A percentile compares a stretch with the other conserved stretches of the same genome.
Evolutionary conservation across 2,113 vertebrate species (phyloP).

Genomic region (Forbesichthys agassizii): DNA sequence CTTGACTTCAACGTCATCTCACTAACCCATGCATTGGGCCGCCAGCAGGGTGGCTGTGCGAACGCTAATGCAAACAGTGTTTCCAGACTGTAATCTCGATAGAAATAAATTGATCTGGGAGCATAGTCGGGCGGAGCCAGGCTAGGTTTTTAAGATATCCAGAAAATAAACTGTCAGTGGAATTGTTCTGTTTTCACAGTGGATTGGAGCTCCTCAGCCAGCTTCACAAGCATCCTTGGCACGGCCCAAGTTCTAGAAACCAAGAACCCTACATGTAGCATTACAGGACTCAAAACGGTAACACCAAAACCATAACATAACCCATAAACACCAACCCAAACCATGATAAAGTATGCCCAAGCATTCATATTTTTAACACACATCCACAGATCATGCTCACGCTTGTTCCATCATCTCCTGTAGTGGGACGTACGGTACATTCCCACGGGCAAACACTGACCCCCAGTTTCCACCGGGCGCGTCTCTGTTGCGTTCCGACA

Average conservation of each 20-base stretch:
- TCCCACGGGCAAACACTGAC: too few species aligned
- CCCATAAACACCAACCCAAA: neutral
- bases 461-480: too few species aligned
- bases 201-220: slow-evolving; percentile 73
- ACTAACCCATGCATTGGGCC: too few species aligned
- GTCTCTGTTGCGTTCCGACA: too few species aligned
- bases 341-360: neutral
- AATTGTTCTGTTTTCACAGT: slow-evolving; percentile 64
- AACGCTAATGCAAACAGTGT: too few species aligned
- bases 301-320: slow-evolving; percentile 18
- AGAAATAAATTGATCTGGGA: too few species aligned
- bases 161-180: slow-evolving; percentile 42
- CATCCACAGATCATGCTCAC: neutral
- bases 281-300: slow-evolving; percentile 70
- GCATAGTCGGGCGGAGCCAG: too few species aligned
- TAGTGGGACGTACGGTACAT: too few species aligned
- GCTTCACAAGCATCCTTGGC: slow-evolving; percentile 68
- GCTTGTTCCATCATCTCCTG: neutral
- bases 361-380: too few species aligned
- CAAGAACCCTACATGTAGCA: slow-evolving; percentile 62
- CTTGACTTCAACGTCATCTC: too few species aligned
- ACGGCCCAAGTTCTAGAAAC: slow-evolving; percentile 68
- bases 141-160: slow-evolving; percentile 37
- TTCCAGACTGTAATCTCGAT: too few species aligned
- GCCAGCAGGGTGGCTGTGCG: too few species aligned